phyloP scores from a whole-genome alignment of 2,888 invertebrate species.

The Dasysyrphus albostriatus region DNA sequence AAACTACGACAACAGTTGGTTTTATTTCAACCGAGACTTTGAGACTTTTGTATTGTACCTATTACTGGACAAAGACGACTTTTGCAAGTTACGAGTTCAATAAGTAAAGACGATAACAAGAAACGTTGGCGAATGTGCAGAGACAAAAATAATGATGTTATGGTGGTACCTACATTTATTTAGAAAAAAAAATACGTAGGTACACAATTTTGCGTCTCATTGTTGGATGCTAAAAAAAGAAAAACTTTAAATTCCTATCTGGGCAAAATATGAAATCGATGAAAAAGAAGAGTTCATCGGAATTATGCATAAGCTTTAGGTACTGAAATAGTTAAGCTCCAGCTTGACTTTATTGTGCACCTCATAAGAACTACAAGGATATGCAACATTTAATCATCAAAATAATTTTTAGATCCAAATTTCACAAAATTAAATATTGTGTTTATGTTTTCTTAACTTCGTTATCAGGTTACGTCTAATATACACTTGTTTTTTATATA shows the following conservation, averaged over 20 bases:
- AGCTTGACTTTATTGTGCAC: slow-evolving; percentile 14
- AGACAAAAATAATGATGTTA: neutral
- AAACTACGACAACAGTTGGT: slow-evolving; percentile 47
- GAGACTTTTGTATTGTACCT: slow-evolving; percentile 3
- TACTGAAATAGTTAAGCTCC: neutral
- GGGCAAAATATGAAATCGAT: slow-evolving; percentile 20
- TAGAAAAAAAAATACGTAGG: neutral
- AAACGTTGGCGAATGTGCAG: neutral
- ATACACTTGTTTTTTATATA: no score
- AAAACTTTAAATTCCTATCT: neutral
- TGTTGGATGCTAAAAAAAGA: slow-evolving; percentile 7
- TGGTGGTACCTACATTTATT: neutral
- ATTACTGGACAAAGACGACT: slow-evolving; percentile 1
- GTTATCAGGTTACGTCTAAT: no score
- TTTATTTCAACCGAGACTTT: slow-evolving; percentile 40
- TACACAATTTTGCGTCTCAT: neutral
- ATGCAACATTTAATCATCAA: neutral
- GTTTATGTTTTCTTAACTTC: no score
- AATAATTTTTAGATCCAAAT: neutral
- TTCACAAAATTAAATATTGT: no score
- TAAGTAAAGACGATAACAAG: slow-evolving; percentile 5
- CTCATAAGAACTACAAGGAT: neutral
- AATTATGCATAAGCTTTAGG: neutral
- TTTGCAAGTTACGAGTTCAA: slow-evolving; percentile 7
- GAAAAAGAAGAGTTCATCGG: slow-evolving; percentile 10